Conservation (phyloP, 1,140 invertebrate species). For the Papilio glaucus region DNA sequence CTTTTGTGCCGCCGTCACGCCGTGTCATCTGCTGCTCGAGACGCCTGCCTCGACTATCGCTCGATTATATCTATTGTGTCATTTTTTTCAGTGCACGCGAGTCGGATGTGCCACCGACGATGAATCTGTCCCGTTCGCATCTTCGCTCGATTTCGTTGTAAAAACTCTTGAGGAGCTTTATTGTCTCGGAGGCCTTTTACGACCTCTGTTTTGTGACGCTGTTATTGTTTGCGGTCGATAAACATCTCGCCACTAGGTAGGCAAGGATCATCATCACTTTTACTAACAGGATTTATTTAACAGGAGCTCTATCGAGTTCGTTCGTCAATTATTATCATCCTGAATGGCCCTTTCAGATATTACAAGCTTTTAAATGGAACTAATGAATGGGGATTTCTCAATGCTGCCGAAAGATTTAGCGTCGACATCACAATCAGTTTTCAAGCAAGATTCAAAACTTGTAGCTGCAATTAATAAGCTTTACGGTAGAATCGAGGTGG, state of each 20-base stretch:
- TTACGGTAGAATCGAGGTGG: conserved; percentile 16
- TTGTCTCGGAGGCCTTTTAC: conserved; percentile 81
- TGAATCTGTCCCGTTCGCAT: conserved; percentile 77
- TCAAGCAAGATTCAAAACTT: conserved; percentile 28
- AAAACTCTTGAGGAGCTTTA: conserved; percentile 77
- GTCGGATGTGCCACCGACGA: conserved; percentile 82
- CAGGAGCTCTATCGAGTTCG: conserved; percentile 68
- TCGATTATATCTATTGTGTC: conserved; percentile 82
- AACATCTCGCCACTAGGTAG: conserved; percentile 81
- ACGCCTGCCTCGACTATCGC: conserved; percentile 79
- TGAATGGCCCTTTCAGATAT: conserved; percentile 56
- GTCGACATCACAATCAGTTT: conserved; percentile 13
- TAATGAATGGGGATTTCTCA: conserved; percentile 13
- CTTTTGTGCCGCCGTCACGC: conserved; percentile 80
- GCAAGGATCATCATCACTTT: conserved; percentile 79
- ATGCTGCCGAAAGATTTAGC: conserved; percentile 19
- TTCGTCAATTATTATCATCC: conserved; percentile 70
- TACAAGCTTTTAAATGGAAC: conserved; percentile 33
- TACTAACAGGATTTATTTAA: conserved; percentile 70
- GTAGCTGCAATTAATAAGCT: conserved; percentile 21
- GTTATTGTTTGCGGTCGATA: conserved; percentile 83
- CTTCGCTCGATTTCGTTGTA: conserved; percentile 74
- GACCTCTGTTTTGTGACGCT: conserved; percentile 79
- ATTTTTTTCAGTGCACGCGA: conserved; percentile 76
- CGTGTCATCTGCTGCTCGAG: conserved; percentile 81